These are phyloP conservation scores for Spea hammondii DNA, from an alignment of 2,797 vertebrate species.

Conservation along the genomic window DNA sequence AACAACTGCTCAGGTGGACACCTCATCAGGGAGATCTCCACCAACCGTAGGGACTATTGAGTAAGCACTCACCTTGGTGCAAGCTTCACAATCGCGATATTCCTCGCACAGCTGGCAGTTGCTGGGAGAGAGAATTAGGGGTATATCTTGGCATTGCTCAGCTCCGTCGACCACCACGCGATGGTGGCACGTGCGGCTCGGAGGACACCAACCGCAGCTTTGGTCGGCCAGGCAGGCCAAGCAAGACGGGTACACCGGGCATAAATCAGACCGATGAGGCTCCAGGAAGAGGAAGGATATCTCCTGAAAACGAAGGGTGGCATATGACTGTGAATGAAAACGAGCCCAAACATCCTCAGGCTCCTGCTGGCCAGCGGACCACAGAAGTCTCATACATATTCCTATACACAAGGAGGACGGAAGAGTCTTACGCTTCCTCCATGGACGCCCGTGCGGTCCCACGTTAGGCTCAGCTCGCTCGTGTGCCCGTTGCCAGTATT, in stretches of 20 bases:
- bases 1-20: too few relatives aligned
- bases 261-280: constrained; percentile 81
- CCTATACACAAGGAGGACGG: too few relatives aligned
- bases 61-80: constrained; percentile 73
- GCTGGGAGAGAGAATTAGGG: constrained; percentile 78
- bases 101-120: constrained; percentile 85
- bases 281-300: constrained; percentile 91
- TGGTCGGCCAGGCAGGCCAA: constrained; percentile 86
- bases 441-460: constrained; percentile 83
- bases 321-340: too few relatives aligned
- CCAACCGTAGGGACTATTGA: background rate
- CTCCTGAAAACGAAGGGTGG: constrained; percentile 67
- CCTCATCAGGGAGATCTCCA: too few relatives aligned
- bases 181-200: constrained; percentile 73
- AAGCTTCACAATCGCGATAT: constrained; percentile 85
- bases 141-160: constrained; percentile 63
- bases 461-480: constrained; percentile 87
- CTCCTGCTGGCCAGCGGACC: too few relatives aligned
- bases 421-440: constrained; percentile 81
- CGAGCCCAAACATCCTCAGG: background rate
- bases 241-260: constrained; percentile 79
- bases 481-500: constrained; percentile 86
- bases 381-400: background rate
- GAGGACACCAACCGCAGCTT: constrained; percentile 88
- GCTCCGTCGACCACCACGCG: constrained; percentile 65